Base-by-base conservation (phyloP, 2,113 vertebrate species). In the Sakesphorus luctuosus region DNA sequence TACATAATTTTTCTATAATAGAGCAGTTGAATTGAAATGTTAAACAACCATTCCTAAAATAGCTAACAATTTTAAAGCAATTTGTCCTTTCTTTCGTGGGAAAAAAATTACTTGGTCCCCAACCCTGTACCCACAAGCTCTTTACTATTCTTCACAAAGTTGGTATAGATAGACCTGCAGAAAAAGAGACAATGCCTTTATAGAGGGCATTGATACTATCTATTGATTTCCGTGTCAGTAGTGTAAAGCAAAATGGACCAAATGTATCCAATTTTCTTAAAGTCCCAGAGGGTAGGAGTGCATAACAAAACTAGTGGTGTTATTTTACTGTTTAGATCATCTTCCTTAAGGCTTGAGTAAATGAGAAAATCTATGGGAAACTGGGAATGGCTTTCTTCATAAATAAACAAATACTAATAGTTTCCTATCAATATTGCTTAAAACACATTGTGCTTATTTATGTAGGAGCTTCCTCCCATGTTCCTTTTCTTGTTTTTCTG, bases 1-100 rank as follows among this genome's bases (percentile, higher is more conserved):
- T 77, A 83, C 62, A 63, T 65, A 78, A 25, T 92, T 96, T 95
- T 95, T 58, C 87, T 96, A 11, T 53, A 56, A 86, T 44, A 56
- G n/a, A 89, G 31, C 61, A 38, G 67, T 68, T 75, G 81, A 93
- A 78, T 89, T 86, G 86, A 95, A 95, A 93, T 59, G 58, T 93
- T 91, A 91, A 96, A 73, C 59, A 65, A 31, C 63, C 44, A 55
- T 58, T 91, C 89, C 85, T 89, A 87, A 96, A 94, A 92, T 43
- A 94, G 35, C 52, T 67, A 59, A 49, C 17, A 29, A 29, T 74
- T 92, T 93, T 77, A 75, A 94, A 92, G 65, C 33, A 93, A 46
- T 86, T 86, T 13, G 71, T 86, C 16, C 44, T 49, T 90, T 84
- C 79, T 80, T 59, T 52, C 36, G 28, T 46, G 31, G 52, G 36